Base-by-base conservation (phyloP, 1,140 invertebrate genomes). In the Whitmania pigra region DNA sequence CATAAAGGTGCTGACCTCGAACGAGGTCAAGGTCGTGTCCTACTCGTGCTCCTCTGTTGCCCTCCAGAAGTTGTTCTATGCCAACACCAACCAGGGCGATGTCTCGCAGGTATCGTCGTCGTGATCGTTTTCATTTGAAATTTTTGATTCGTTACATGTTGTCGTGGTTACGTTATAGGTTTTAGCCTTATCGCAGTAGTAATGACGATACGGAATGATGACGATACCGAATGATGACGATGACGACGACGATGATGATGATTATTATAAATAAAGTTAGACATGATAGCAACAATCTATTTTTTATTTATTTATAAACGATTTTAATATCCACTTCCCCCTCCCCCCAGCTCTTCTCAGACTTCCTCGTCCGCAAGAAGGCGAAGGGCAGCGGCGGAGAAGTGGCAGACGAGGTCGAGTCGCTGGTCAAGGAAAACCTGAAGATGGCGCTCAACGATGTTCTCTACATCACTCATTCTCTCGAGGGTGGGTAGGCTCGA, bases 1-100 rank as follows among this genome's bases (percentile, higher is more conserved):
- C 22, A 31, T 63, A 1, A 63, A 63, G 57, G 22, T 63, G 57
- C 57, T 63, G 57, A n/a, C 57, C 9, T 63, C 22, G 5, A 31
- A 31, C 22, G 57, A 63, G 57, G 57, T 63, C 4, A 63, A 63
- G 29, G 22, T 63, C 57, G 22, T 25, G 22, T 63, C 57, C 29
- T 63, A 63, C 57, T 63, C 57, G 0, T 25, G 29, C 22, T 31
- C 29, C 20, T 5, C 57, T 4, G 29, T 7, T 63, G 57, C 22
- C 11, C 57, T 63, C 22, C 57, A 63, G 57, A 63, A 63, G 57
- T n/a, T 63, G 29, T 63, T 63, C 57, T 31, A 25, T 31, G 57
- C 29, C 29, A 63, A 63, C 20, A 25, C 57, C 22, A 63, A 63
- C 57, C 57, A 63, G 29, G 57, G 57, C 11, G 57, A 63, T 63